A percentile compares a stretch with the other conserved stretches of the same genome.
Conservation (phyloP, 2,888 invertebrate genomes). For the Atherix ibis region DNA sequence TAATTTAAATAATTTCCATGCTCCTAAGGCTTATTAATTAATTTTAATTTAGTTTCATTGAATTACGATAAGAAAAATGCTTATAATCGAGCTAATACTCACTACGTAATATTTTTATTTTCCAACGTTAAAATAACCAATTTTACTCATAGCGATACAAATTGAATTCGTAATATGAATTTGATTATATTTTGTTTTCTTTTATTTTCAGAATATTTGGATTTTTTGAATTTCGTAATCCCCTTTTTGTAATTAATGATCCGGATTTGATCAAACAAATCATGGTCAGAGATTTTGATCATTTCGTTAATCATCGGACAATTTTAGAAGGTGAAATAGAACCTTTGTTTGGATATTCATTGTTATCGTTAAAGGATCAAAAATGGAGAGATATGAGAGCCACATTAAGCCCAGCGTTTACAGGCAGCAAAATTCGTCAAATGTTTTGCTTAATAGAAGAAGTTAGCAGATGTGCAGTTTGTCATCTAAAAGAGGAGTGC, state of each 20-base stretch:
- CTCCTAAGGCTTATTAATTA: no score
- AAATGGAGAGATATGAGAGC: constrained; percentile 33
- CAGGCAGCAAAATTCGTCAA: constrained; percentile 33
- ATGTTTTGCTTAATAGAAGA: constrained; percentile 22
- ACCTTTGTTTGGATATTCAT: constrained; percentile 36
- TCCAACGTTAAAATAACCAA: no score
- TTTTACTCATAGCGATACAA: no score
- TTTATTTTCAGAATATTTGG: constrained; percentile 19
- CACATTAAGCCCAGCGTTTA: constrained; percentile 33
- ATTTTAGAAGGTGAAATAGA: constrained; percentile 30
- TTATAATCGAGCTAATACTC: no score
- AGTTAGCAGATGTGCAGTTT: not conserved
- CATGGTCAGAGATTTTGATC: constrained; percentile 41
- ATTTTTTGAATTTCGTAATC: constrained; percentile 31
- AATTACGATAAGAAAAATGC: no score
- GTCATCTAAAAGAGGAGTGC: constrained; percentile 1
- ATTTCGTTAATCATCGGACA: constrained; percentile 36
- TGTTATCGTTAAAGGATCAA: constrained; percentile 26
- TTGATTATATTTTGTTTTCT: no score
- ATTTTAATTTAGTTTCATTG: no score
- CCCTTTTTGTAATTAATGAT: constrained; percentile 35
- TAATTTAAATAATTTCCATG: no score
- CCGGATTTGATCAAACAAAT: constrained; percentile 38
- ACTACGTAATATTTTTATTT: no score
- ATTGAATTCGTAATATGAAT: no score